Base-by-base conservation (phyloP, 2,113 vertebrate genomes). In the Abramis brama region DNA sequence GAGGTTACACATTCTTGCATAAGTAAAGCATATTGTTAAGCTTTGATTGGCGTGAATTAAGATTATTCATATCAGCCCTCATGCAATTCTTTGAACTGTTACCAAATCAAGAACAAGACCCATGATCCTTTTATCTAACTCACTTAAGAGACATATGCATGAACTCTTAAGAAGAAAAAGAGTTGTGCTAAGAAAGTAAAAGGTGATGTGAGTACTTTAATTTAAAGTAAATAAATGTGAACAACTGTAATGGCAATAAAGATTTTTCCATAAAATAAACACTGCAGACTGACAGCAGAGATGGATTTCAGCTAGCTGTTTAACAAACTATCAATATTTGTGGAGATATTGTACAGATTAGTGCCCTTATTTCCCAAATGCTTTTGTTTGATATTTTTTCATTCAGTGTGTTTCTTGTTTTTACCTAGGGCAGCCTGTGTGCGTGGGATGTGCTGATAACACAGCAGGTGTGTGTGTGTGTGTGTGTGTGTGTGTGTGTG, bases 381-480 rank as follows among this genome's bases (percentile, higher is more conserved):
- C 57, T 59, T 62, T 62, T 84, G 15, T 19, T 36, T 30, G 7
- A 21, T 71, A 27, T 17, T 43, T 80, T 36, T 73, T 75, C 8
- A 39, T 68, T 43, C 62, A 78, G 43, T 70, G 30, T 33, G 47
- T 45, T 23, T n/a, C 12, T 68, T 77, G 83, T 74, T 85, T 33
- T 59, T 59, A 85, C 77, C 33, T 39, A 68, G 25, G 59, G 47
- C 47, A 60, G 70, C 19, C 43, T 88, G 73, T 59, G 33, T 85
- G 70, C 5, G 86, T 88, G 62, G 79, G 79, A 71, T 85, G 87
- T 88, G 71, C 59, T 78, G 74, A 75, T 52, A 77, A 85, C 64
- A 82, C 64, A 77, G 78, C 70, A 85, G 60, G 77, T 86, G 47
- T 85, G 52, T 74, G 84, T 79, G 55, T 80, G 50, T 77, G 64